These are phyloP conservation scores for Lutraria rhynchaena DNA, from an alignment of 1,140 invertebrate genomes.

Conservation along the genomic window DNA sequence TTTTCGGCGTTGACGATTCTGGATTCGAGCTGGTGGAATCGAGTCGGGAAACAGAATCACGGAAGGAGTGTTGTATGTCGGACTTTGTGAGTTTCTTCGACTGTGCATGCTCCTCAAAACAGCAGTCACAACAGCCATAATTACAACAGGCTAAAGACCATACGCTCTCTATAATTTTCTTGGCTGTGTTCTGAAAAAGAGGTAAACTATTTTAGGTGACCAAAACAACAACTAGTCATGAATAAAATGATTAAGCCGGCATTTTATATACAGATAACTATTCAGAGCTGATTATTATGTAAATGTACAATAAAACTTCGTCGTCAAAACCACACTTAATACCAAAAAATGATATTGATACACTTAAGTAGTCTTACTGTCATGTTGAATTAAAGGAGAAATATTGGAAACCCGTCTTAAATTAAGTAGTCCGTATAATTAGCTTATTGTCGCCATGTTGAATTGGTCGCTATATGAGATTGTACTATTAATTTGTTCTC, in stretches of 20 bases:
- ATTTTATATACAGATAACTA: no score
- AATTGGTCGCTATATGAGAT: no score
- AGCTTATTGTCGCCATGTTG: no score
- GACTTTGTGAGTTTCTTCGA: conserved; percentile 64
- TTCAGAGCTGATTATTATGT: no score
- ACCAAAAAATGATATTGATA: no score
- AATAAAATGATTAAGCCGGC: neutral
- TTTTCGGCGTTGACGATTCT: conserved; percentile 65
- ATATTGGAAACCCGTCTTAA: no score
- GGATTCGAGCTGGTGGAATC: conserved; percentile 74
- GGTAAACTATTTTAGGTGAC: neutral
- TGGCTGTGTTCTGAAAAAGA: conserved; percentile 54
- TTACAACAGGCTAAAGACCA: conserved; percentile 50
- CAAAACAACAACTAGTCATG: neutral
- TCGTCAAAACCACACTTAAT: no score
- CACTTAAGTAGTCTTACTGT: no score
- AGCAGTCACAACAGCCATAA: conserved; percentile 61
- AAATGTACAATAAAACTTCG: no score
- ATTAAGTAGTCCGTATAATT: no score
- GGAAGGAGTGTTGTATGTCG: conserved; percentile 73
- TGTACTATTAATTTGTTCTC: no score
- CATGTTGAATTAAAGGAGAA: no score
- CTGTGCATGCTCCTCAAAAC: conserved; percentile 50
- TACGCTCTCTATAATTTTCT: conserved; percentile 46
- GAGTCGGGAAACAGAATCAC: conserved; percentile 64